These are phyloP conservation scores for Megatriorchis doriae DNA, from an alignment of 2,113 vertebrate genomes.

Conservation along the genomic window DNA sequence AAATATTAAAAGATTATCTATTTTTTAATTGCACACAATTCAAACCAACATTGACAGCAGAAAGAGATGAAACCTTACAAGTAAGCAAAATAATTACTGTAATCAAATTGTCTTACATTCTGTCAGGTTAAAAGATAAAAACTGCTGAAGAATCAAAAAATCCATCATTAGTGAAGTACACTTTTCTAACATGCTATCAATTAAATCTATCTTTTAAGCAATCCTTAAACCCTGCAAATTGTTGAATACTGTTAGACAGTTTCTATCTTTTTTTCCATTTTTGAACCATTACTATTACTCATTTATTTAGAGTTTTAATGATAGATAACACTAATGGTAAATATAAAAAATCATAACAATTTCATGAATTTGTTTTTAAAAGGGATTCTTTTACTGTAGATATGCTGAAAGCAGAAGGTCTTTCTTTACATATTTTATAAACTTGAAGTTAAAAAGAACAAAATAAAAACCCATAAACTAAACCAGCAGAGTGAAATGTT, in stretches of 20 bases:
- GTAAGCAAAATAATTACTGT: constrained; percentile 45
- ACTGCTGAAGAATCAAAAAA: not conserved
- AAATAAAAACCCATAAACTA: not conserved
- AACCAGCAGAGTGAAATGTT: not conserved
- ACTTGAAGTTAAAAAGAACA: not conserved
- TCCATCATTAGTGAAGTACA: not conserved
- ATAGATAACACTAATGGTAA: not conserved
- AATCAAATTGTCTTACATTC: constrained; percentile 50
- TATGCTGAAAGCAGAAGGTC: not conserved
- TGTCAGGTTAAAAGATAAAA: constrained; percentile 37
- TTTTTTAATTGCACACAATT: constrained; percentile 34
- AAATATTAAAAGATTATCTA: constrained; percentile 60
- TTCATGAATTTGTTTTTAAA: not conserved
- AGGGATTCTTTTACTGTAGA: not conserved
- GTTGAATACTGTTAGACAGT: not conserved
- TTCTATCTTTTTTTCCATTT: not conserved
- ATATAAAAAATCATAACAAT: not conserved
- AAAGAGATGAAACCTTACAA: constrained; percentile 43
- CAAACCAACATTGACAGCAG: constrained; percentile 9
- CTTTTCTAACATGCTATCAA: not conserved
- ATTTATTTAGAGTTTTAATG: not conserved
- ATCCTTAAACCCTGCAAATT: not conserved
- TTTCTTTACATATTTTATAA: not conserved
- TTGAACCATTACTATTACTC: not conserved
- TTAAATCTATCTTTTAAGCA: not conserved